Evolutionary conservation across 2,113 vertebrate genomes (phyloP), one percentile per base, ranked within the genome.

Genomic region (Picathartes gymnocephalus): DNA sequence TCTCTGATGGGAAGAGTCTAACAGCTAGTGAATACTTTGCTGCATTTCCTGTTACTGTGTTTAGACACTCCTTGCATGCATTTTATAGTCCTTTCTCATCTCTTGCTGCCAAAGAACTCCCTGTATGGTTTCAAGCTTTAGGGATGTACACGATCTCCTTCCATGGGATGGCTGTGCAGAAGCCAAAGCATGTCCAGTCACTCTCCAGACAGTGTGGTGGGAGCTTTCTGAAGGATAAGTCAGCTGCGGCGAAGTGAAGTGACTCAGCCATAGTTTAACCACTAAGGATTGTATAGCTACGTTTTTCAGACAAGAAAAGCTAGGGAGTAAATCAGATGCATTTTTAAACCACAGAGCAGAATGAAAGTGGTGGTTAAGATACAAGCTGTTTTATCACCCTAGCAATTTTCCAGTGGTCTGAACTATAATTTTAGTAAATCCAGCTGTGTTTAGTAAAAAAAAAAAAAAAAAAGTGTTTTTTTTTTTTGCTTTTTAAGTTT

Each of bases 361-460:
- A 92, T 80, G 54, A 91, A 95, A 93, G 80, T 69, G 42, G 90
- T 94, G 78, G 84, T 95, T 96, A 95, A 88, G 50, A 81, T 92
- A 92, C 93, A 88, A 94, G 86, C 74, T 85, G 44, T 94, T 97
- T 93, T 82, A 87, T 95, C 96, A 91, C 89, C 87, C 93, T 79
- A 94, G 85, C 35, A 95, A 96, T 93, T 94, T 95, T 93, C 85
- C 91, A 95, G 92, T 74, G 68, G 89, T 93, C 56, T 86, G 27
- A 30, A 48, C 70, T 89, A 62, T 71, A 88, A 61, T 97, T 97
- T 97, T 96, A 97, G 96, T 94, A 96, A 96, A 92, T 91, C 80
- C 66, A 93, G 73, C 56, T 95, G 89, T 45, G 48, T 88, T 78
- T 56, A 82, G 77, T 51, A 3, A 42, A 93, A 82, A 45, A 21